phyloP scores from a whole-genome alignment of 1,140 invertebrate species.

The Triops longicaudatus region DNA sequence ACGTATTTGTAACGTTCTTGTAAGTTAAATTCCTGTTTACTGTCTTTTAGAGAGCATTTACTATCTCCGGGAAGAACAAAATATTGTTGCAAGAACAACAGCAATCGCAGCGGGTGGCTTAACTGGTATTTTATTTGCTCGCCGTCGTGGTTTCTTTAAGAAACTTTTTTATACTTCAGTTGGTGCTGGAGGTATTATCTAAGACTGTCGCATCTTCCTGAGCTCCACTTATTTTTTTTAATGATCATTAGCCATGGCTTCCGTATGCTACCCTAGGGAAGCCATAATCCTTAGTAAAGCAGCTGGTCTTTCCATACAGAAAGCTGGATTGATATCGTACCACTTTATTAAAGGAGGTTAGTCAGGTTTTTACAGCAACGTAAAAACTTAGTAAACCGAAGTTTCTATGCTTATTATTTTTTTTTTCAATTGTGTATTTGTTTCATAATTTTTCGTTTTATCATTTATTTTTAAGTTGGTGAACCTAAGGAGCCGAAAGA shows the following conservation, averaged over 20 bases:
- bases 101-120: constrained; percentile 12
- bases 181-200: neutral
- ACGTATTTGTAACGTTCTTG: neutral
- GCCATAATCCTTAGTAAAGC: constrained; percentile 10
- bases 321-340: constrained; percentile 23
- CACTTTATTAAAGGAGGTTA: constrained; percentile 27
- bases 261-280: constrained; percentile 23
- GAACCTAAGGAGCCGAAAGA: neutral
- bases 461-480: neutral
- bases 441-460: neutral
- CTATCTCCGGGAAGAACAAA: constrained; percentile 16
- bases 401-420: neutral
- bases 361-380: neutral
- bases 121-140: neutral
- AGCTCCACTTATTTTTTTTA: neutral
- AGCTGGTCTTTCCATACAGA: neutral
- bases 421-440: constrained; percentile 16
- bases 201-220: neutral
- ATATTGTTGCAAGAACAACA: neutral
- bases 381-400: neutral
- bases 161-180: constrained; percentile 6
- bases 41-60: neutral
- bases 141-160: neutral
- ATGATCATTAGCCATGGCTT: neutral
- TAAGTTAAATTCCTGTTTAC: neutral